These are phyloP conservation scores for Hypomesus transpacificus DNA, from an alignment of 2,113 vertebrate genomes.

Conservation along the genomic window DNA sequence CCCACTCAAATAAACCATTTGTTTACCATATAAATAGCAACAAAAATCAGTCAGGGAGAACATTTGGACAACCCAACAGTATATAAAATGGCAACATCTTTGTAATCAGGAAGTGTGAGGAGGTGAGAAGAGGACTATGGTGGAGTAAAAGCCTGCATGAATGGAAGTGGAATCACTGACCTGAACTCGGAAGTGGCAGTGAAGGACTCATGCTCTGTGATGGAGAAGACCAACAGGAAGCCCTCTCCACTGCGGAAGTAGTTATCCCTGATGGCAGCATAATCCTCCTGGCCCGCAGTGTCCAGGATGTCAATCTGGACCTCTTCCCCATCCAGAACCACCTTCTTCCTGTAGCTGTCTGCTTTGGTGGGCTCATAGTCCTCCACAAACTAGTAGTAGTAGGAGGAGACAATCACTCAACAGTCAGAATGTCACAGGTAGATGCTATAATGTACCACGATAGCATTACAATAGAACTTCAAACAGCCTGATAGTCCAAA, in stretches of 20 bases:
- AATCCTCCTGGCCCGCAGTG: conserved; percentile 90
- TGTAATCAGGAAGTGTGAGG: background rate
- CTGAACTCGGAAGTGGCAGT: conserved; percentile 89
- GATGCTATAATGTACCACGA: background rate
- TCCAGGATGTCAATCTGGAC: conserved; percentile 94
- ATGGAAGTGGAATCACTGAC: conserved; percentile 47
- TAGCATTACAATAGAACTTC: background rate
- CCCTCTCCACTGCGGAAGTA: conserved; percentile 98
- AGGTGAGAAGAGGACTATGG: background rate
- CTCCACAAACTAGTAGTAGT: conserved; percentile 85
- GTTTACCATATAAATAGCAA: too few species aligned
- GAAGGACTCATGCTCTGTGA: conserved; percentile 94
- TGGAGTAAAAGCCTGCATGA: too few species aligned
- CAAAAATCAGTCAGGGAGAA: too few species aligned
- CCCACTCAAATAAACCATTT: too few species aligned
- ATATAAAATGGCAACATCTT: background rate
- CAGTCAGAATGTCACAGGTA: background rate
- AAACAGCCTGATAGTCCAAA: too few species aligned
- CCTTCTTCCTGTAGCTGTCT: conserved; percentile 98
- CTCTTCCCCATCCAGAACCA: conserved; percentile 95
- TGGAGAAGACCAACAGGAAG: conserved; percentile 95
- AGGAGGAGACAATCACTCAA: background rate
- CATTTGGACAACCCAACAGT: background rate
- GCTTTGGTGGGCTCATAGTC: conserved; percentile 99
- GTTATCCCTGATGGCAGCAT: conserved; percentile 96